Base-by-base conservation (phyloP, 2,113 vertebrate species). In the Tringa solitaria region DNA sequence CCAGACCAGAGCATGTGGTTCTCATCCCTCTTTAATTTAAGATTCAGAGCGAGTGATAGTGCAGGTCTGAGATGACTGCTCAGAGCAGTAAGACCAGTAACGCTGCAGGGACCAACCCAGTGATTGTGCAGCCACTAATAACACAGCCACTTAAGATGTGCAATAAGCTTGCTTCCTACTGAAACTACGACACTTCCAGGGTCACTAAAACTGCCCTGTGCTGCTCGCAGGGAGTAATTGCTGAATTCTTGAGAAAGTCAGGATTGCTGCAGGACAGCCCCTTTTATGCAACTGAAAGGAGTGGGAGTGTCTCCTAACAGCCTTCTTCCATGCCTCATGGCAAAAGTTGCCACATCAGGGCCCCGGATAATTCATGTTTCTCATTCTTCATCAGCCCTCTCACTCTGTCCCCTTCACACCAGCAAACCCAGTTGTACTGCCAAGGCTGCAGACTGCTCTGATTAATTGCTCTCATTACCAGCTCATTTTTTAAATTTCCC, bases 381-480 rank as follows among this genome's bases (percentile, higher is more conserved):
- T 84, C 60, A n/a, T 93, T 95, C 63, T 53, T 93, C 63, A 82
- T 72, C 96, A 83, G 50, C 59, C 46, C n/a, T 87, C 50, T 61
- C 53, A 3, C 22, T 73, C 63, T 13, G 45, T 64, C 32, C 67
- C 67, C 2, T 39, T 88, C 90, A 60, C n/a, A 23, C 50, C 73
- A 77, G 50, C 59, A 80, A 77, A 77, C 30, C 43, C 68, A 33
- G 63, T 77, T 4, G 33, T 35, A 56, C 32, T 74, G 92, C 46
- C 4, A 2, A 89, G 61, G 35, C 43, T 75, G 85, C 85, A 77
- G 92, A 32, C 64, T 74, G 27, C 51, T 93, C 85, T 95, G 95
- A 96, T 94, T 96, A 93, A 96, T 94, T 77, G 80, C 83, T 94
- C 54, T 94, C 92, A 93, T 96, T 93, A 92, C 46, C 57, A 87